Conservation (phyloP, 2,113 vertebrate genomes). For the Myotis yumanensis region DNA sequence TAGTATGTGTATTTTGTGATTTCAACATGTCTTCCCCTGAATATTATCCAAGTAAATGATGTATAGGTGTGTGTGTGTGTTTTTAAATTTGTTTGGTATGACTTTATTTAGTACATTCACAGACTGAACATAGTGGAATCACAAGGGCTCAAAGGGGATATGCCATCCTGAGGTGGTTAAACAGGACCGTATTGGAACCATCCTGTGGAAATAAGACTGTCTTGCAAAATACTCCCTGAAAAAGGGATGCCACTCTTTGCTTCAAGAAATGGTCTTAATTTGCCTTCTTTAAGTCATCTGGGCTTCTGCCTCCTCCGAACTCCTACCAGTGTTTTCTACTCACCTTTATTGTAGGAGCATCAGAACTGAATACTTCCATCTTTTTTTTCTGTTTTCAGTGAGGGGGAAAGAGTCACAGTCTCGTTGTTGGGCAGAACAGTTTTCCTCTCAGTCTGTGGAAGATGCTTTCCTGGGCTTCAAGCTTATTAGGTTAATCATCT, state of each 20-base stretch:
- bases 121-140: not conserved
- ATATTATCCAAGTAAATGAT: not conserved
- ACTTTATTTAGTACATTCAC: not conserved
- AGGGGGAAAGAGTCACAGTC: not conserved
- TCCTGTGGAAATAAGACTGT: not conserved
- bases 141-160: not conserved
- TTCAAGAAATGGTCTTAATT: not conserved
- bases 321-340: not conserved
- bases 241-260: not conserved
- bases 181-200: not conserved
- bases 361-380: not conserved
- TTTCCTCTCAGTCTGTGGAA: not conserved
- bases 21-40: not conserved
- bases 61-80: not conserved
- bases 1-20: not conserved
- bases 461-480: not conserved
- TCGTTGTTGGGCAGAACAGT: not conserved
- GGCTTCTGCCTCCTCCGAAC: not conserved
- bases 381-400: not conserved
- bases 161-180: not conserved
- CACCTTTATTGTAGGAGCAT: not conserved
- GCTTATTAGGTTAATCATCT: not conserved
- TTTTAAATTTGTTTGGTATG: not conserved
- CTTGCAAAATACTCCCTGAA: not conserved
- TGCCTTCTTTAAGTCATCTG: not conserved